Evolutionary conservation across 2,888 invertebrate genomes (phyloP).

Genomic region (Leuctra nigra): DNA sequence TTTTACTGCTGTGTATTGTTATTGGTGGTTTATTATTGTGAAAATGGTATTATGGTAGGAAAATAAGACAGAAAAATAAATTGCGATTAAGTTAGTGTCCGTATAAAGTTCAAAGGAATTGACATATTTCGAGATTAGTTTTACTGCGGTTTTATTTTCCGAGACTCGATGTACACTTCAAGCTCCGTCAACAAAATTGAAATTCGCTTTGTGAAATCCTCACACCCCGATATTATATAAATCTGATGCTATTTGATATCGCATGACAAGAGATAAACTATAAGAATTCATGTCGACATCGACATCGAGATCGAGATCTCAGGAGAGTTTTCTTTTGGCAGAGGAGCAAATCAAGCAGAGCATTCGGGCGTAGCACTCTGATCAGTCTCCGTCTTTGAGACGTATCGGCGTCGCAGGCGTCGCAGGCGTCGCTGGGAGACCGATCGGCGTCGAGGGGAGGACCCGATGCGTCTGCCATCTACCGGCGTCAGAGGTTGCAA

Average conservation of each 20-base stretch:
- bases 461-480: background rate
- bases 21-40: no score
- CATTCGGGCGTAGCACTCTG: constrained; percentile 10
- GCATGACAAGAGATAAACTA: constrained; percentile 14
- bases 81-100: no score
- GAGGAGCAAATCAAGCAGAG: constrained; percentile 14
- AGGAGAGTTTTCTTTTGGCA: constrained; percentile 9
- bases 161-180: no score
- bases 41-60: no score
- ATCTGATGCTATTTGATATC: constrained; percentile 5
- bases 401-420: constrained; percentile 1
- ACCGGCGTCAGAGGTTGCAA: background rate
- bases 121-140: no score
- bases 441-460: constrained; percentile 14
- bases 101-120: no score
- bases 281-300: constrained; percentile 13
- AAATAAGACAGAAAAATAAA: no score
- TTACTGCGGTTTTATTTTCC: no score
- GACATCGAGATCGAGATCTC: background rate
- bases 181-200: no score
- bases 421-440: constrained; percentile 4
- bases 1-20: no score
- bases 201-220: no score
- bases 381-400: constrained; percentile 15
- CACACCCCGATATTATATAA: no score